A percentile compares a stretch with the other conserved stretches of the same genome.
Evolutionary conservation across 2,113 vertebrate genomes (phyloP).

Genomic region (Reinhardtius hippoglossoides): DNA sequence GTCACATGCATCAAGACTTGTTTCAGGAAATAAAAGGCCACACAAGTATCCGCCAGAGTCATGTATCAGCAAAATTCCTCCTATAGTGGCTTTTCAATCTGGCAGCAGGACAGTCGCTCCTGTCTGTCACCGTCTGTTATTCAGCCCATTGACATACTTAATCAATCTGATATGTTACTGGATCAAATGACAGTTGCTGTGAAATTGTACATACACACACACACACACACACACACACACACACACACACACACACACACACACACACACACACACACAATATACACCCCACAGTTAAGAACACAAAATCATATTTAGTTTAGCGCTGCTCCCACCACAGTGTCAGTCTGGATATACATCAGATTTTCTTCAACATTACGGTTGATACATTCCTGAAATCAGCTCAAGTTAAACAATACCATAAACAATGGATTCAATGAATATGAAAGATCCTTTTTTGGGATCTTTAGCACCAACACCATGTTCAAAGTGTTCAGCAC

Average conservation of each 20-base stretch:
- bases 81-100: conserved; percentile 44
- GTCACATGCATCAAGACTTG: conserved; percentile 53
- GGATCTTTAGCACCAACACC: neutral
- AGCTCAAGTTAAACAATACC: neutral
- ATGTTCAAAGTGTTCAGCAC: too few relatives aligned
- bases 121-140: conserved; percentile 45
- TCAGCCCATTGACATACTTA: conserved; percentile 3
- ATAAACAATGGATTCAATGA: neutral
- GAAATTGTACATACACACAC: neutral
- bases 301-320: too few relatives aligned
- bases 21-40: conserved; percentile 72
- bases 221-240: conserved; percentile 1
- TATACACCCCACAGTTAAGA: neutral
- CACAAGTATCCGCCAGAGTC: conserved; percentile 49
- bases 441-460: too few relatives aligned
- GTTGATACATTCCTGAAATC: too few relatives aligned
- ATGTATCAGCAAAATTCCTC: conserved; percentile 60
- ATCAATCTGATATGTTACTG: conserved; percentile 15
- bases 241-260: conserved; percentile 1
- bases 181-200: neutral
- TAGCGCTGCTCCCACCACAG: neutral
- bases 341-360: neutral
- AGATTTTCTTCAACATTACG: neutral
- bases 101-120: conserved; percentile 32
- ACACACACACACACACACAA: conserved; percentile 1